Evolutionary conservation across 2,888 invertebrate species (phyloP).

Genomic region (Hipparchia sbordonii): DNA sequence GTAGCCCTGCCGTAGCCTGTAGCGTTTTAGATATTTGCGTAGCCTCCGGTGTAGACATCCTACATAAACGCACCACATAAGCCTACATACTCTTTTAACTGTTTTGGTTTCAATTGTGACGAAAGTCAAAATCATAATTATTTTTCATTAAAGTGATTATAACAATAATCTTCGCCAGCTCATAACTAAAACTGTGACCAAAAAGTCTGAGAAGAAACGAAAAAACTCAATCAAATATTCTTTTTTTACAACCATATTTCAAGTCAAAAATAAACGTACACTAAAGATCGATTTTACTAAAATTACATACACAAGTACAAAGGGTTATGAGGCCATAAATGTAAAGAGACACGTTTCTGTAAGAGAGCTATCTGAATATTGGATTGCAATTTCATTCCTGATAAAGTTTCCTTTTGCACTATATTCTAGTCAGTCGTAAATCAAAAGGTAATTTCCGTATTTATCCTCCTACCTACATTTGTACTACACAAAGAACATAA

Average conservation of each 20-base stretch:
- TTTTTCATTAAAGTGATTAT: no score
- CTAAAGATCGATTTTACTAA: no score
- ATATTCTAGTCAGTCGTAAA: background rate
- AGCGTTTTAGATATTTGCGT: background rate
- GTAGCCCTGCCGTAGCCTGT: background rate
- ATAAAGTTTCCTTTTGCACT: background rate
- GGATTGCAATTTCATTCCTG: slow-evolving; percentile 3
- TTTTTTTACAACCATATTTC: no score
- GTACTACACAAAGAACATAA: no score
- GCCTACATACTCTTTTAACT: background rate
- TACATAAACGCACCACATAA: background rate
- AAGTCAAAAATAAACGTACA: no score
- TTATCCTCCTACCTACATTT: no score
- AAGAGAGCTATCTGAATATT: background rate
- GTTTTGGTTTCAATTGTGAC: no score
- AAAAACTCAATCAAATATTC: no score
- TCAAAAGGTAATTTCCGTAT: slow-evolving; percentile 1
- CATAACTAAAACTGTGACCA: no score
- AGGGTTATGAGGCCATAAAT: background rate
- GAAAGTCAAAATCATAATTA: no score
- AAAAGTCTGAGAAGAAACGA: no score
- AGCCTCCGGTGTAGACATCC: background rate
- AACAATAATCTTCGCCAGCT: no score
- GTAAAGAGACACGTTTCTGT: background rate
- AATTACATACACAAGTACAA: background rate